Conservation (phyloP, 1,140 invertebrate species). For the Zaprionus inermis region DNA sequence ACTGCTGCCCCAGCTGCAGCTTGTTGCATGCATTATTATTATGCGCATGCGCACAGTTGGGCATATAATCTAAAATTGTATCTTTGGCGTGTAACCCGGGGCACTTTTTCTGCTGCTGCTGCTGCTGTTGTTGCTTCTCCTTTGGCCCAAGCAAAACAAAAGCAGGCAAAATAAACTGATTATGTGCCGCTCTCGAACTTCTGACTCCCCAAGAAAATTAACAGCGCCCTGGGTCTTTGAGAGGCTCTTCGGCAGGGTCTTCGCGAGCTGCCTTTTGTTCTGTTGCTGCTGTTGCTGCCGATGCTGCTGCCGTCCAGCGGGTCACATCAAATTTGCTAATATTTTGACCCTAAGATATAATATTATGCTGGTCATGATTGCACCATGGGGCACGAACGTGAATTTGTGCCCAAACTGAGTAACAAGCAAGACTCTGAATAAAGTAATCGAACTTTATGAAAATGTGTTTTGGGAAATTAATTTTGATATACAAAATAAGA, state of each 20-base stretch:
- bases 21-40: slow-evolving; percentile 83
- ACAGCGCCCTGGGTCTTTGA: slow-evolving; percentile 48
- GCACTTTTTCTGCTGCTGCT: slow-evolving; percentile 54
- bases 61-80: slow-evolving; percentile 84
- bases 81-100: slow-evolving; percentile 83
- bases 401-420: not conserved
- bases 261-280: slow-evolving; percentile 14
- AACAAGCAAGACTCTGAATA: not conserved
- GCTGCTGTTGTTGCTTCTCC: slow-evolving; percentile 7
- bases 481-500: not conserved
- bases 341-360: slow-evolving; percentile 73
- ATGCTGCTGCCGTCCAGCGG: slow-evolving; percentile 35
- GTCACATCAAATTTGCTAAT: slow-evolving; percentile 79
- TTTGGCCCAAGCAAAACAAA: slow-evolving; percentile 34
- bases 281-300: slow-evolving; percentile 8
- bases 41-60: slow-evolving; percentile 83
- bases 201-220: slow-evolving; percentile 58
- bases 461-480: not conserved
- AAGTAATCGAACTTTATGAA: not conserved
- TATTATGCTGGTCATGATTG: slow-evolving; percentile 56
- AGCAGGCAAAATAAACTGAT: slow-evolving; percentile 75
- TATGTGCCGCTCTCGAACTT: slow-evolving; percentile 68
- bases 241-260: slow-evolving; percentile 8
- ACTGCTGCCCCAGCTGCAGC: slow-evolving; percentile 30
- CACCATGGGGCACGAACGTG: slow-evolving; percentile 44